Evolutionary conservation across 1,140 invertebrate species (phyloP), one percentile per base, ranked within the genome.

Genomic region (Globodera rostochiensis): DNA sequence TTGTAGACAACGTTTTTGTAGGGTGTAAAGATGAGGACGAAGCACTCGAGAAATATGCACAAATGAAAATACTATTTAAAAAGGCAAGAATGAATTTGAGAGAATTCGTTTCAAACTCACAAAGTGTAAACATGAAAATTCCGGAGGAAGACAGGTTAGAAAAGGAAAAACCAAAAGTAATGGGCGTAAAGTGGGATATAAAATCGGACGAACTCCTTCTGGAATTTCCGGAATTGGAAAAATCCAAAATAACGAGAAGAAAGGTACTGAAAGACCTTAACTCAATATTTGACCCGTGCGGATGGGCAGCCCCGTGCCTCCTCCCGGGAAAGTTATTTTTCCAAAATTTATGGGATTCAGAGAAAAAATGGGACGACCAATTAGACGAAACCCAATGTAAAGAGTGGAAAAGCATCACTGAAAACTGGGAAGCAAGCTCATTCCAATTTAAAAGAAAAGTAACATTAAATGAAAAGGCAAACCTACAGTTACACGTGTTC

Each of bases 81-180:
- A 47, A 75, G n/a, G 74, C 74, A 7, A 19, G 25, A 6, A 75
- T 75, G 74, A 75, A 75, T 64, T 36, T 75, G 7, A 50, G 74
- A 0, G 74, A 75, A 47, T 75, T 75, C n/a, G 46, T 49, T 21
- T 75, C 74, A 3, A 75, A 75, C 49, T 36, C 74, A 3, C 15
- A 49, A 49, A 36, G 49, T n/a, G 74, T 46, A 50, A 47, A 46
- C 13, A 3, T 4, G 6, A 74, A 46, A 7, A 8, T 74, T 25
- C 73, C 73, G 21, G 45, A 74, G 50, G 50, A 53, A 47, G 73
- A 75, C 3, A 75, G 74, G 49, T 13, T 36, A 6, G 74, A 64
- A 45, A 75, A 50, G 25, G 49, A 75, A 75, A 36, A 13, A 8
- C 9, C 45, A n/a, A 75, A 75, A 50, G 5, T 75, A 64, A 46